Evolutionary conservation across 2,888 invertebrate species (phyloP).

Genomic region (Ectropis crepuscularia): DNA sequence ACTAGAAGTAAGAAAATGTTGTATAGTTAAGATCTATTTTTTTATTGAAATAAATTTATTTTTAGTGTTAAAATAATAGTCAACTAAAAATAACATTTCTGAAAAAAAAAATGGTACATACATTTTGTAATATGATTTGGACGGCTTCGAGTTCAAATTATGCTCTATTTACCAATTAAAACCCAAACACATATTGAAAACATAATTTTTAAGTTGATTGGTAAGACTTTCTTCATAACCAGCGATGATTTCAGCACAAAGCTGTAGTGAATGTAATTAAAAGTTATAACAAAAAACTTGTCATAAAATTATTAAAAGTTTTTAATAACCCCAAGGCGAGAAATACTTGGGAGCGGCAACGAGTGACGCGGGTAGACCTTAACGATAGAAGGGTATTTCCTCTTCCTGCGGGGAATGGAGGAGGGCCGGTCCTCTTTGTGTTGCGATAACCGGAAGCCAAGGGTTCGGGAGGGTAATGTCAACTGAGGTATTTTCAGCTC

Average conservation of each 20-base stretch:
- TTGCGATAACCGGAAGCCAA: slow-evolving; percentile 83
- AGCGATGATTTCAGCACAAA: background rate
- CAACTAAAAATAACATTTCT: too few relatives aligned
- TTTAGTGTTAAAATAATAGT: too few relatives aligned
- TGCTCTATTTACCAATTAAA: too few relatives aligned
- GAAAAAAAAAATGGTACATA: too few relatives aligned
- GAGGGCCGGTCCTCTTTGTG: slow-evolving; percentile 75
- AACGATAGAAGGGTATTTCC: slow-evolving; percentile 82
- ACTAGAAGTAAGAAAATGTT: too few relatives aligned
- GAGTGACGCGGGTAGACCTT: slow-evolving; percentile 77
- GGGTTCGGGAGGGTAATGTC: slow-evolving; percentile 82
- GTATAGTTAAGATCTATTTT: too few relatives aligned
- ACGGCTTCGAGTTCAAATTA: too few relatives aligned
- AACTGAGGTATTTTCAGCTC: slow-evolving; percentile 80
- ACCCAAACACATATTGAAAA: background rate
- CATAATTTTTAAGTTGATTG: too few relatives aligned
- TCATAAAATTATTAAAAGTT: slow-evolving; percentile 39
- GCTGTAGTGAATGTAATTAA: background rate
- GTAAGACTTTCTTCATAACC: too few relatives aligned
- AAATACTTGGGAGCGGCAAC: slow-evolving; percentile 69
- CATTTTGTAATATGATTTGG: too few relatives aligned
- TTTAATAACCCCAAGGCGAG: slow-evolving; percentile 52
- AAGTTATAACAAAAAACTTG: slow-evolving; percentile 12
- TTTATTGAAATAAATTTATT: too few relatives aligned
- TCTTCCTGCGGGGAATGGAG: slow-evolving; percentile 74